Conservation (phyloP, 2,797 vertebrate genomes). For the Neostethus bicornis region DNA sequence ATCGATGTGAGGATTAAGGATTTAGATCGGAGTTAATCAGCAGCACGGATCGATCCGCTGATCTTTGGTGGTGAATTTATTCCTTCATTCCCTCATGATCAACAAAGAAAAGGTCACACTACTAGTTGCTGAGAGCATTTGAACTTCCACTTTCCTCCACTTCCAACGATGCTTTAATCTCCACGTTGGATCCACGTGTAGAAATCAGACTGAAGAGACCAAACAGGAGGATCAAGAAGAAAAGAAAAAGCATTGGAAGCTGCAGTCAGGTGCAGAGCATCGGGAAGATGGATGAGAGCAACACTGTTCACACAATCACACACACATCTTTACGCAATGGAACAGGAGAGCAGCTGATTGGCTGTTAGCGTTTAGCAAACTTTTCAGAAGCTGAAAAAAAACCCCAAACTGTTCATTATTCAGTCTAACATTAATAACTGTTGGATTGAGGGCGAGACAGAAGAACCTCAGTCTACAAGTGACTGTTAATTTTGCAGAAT, state of each 20-base stretch:
- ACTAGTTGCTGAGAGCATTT: conserved; percentile 1
- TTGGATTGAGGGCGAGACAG: too few relatives aligned
- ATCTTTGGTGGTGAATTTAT: conserved; percentile 3
- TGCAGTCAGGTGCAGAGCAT: conserved; percentile 24
- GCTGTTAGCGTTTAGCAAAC: too few relatives aligned
- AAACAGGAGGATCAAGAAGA: neutral
- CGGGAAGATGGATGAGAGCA: conserved; percentile 35
- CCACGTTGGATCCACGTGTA: conserved; percentile 20
- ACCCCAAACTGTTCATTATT: too few relatives aligned
- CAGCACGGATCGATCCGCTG: conserved; percentile 30
- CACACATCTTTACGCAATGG: conserved; percentile 31
- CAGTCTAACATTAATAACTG: too few relatives aligned
- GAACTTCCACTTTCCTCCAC: conserved; percentile 61
- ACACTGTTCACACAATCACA: conserved; percentile 19
- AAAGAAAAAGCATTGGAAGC: conserved; percentile 7
- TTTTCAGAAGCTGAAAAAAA: too few relatives aligned
- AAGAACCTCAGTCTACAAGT: too few relatives aligned
- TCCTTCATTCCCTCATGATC: conserved; percentile 41
- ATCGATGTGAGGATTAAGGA: conserved; percentile 47
- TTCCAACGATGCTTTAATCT: conserved; percentile 34
- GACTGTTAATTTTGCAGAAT: too few relatives aligned
- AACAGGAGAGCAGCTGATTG: conserved; percentile 51
- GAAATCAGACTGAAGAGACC: neutral
- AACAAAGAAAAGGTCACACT: neutral
- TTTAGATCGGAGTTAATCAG: conserved; percentile 20